Conservation (phyloP, 2,888 invertebrate genomes). For the Acanthococcus lagerstroemiae region DNA sequence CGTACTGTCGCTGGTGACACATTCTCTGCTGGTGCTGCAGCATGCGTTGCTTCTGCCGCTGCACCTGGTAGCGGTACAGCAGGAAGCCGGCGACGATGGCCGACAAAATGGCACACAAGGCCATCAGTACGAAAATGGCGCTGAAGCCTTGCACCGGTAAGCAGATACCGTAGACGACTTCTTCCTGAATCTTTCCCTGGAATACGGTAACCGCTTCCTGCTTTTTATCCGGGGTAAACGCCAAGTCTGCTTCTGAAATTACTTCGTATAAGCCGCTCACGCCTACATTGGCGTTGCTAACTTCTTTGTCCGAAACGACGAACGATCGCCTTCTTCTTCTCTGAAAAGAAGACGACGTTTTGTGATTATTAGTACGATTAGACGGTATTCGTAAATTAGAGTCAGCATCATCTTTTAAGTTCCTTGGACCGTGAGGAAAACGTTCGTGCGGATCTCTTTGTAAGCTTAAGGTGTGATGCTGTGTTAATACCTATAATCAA, state of each 20-base stretch:
- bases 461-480: constrained; percentile 28
- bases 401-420: constrained; percentile 38
- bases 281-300: constrained; percentile 74
- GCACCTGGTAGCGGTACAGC: constrained; percentile 65
- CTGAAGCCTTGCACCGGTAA: constrained; percentile 84
- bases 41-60: constrained; percentile 50
- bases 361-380: constrained; percentile 25
- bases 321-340: constrained; percentile 54
- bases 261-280: constrained; percentile 84
- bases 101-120: constrained; percentile 76
- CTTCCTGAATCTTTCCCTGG: constrained; percentile 76
- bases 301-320: constrained; percentile 59
- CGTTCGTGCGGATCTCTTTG: constrained; percentile 43
- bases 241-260: constrained; percentile 82
- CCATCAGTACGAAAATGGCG: constrained; percentile 74
- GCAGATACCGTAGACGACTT: constrained; percentile 81
- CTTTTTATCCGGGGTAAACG: constrained; percentile 71
- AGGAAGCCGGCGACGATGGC: constrained; percentile 75
- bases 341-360: constrained; percentile 33
- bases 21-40: constrained; percentile 37
- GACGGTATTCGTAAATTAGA: constrained; percentile 12
- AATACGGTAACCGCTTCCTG: constrained; percentile 77
- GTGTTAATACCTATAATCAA: constrained; percentile 27
- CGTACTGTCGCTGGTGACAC: constrained; percentile 39
- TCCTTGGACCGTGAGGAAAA: constrained; percentile 70